Base-by-base conservation (phyloP, 2,113 vertebrate species). In the Genyomyrus donnyi region DNA sequence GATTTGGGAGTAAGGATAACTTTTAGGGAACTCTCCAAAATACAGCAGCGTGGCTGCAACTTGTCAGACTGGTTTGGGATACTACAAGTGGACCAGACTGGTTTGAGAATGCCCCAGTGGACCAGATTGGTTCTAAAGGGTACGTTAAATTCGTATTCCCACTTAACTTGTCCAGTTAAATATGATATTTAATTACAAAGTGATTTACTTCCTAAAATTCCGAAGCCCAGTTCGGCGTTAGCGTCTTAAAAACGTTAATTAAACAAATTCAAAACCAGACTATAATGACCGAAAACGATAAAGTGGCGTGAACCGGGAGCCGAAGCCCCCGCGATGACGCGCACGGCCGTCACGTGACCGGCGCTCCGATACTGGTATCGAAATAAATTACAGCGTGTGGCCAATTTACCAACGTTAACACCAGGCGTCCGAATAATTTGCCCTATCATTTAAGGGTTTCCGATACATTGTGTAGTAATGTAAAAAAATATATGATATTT, bases 311-410 rank as follows among this genome's bases (percentile, higher is more conserved):
- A 85, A 85, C 11, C 2, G 46, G 31, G 86, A 39, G 31, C 3
- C 74, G 35, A 42, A 13, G 74, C 35, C 2, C 62, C 62, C 9
- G 62, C 19, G 62, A 10, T 70, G 62, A 70, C 62, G 62, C 62
- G 35, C 5, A 27, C 62, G 9, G 19, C 21, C 42, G 80, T 91
- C 85, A 90, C 88, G 52, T 52, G 87, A 91, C 77, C n/a, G 24
- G 62, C 58, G 91, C 91, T 92, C 92, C 90, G 89, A 93, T 89
- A 90, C 50, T 91, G 74, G 58, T 24, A 24, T 35, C 70, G 80
- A 42, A 19, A n/a, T 24, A 88, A 77, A 74, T 88, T 15, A 70
- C 42, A 17, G 46, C 45, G 46, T 27, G 42, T n/a, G 66, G 11
- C 42, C 62, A 88, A 56, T n/a, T 74, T 46, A 31, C 35, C 9